Base-by-base conservation (phyloP, 1,140 invertebrate species). In the Leptinotarsa undecemlineata region DNA sequence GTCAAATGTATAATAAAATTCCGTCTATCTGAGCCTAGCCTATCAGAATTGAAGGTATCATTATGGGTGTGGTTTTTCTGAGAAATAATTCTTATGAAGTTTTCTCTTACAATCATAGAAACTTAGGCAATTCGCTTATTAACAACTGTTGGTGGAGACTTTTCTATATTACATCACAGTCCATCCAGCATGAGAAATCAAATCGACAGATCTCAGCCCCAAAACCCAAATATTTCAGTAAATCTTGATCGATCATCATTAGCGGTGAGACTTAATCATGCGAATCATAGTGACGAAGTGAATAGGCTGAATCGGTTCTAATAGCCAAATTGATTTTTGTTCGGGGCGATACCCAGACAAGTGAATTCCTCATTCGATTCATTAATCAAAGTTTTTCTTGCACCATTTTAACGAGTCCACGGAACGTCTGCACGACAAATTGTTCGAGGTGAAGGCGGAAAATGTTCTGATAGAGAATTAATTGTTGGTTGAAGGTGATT, bases 251-350 rank as follows among this genome's bases (percentile, higher is more conserved):
- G 51, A 57, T 57, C 51, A 19, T 19, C 51, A 19, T 19, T 17
- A 57, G n/a, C 15, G 15, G n/a, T 17, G n/a, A 15, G 51, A 57
- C 51, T 15, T 19, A 57, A 57, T 57, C 51, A 57, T 6, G 51
- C 15, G 14, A 17, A 57, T 57, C n/a, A 17, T 57, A 64, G 26
- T 20, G 63, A 64, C 63, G 20, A 17, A 17, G 14, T 20, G 20
- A 33, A 33, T 15, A 64, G 17, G 14, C 63, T 15, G 26, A 64
- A 64, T 21, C 15, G 20, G 14, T 64, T 33, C 63, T 64, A 64
- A 64, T 64, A 21, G 63, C 63, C 63, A 21, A 64, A 64, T 64
- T 64, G 63, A 64, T 64, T 64, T 64, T 64, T 64, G 63, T 64
- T 21, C 20, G 63, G 26, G 20, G 63, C 60, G 60, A 15, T 64